Evolutionary conservation across 2,113 vertebrate species (phyloP).

Genomic region (Proteles cristata): DNA sequence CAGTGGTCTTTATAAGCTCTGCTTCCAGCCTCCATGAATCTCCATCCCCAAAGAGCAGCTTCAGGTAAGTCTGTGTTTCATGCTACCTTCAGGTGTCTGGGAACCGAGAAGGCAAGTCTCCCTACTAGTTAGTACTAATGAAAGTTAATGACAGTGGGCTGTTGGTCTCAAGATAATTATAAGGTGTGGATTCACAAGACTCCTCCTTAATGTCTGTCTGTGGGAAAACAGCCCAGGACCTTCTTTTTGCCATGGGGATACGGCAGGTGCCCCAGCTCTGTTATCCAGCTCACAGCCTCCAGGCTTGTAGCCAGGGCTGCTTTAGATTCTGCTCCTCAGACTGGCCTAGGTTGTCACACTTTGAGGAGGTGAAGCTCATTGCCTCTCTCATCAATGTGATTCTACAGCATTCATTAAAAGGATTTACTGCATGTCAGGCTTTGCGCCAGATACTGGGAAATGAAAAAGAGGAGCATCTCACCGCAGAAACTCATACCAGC

Average conservation of each 20-base stretch:
- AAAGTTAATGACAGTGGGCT: constrained; percentile 37
- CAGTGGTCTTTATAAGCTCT: neutral
- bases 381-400: constrained; percentile 39
- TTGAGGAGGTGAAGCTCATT: constrained; percentile 27
- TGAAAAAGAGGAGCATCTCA: neutral
- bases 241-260: neutral
- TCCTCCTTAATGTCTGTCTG: constrained; percentile 4
- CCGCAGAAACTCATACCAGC: neutral
- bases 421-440: constrained; percentile 52
- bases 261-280: neutral
- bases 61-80: neutral
- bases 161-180: constrained; percentile 50
- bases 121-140: constrained; percentile 49
- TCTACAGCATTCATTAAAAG: constrained; percentile 57
- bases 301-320: constrained; percentile 43
- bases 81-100: neutral
- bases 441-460: neutral
- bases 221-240: constrained; percentile 54
- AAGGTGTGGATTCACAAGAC: neutral
- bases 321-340: neutral
- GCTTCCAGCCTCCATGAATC: neutral
- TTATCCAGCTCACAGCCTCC: neutral
- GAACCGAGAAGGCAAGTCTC: neutral
- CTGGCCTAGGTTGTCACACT: neutral
- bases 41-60: neutral